phyloP scores from a whole-genome alignment of 2,888 invertebrate species.

The Tridacna gigas region DNA sequence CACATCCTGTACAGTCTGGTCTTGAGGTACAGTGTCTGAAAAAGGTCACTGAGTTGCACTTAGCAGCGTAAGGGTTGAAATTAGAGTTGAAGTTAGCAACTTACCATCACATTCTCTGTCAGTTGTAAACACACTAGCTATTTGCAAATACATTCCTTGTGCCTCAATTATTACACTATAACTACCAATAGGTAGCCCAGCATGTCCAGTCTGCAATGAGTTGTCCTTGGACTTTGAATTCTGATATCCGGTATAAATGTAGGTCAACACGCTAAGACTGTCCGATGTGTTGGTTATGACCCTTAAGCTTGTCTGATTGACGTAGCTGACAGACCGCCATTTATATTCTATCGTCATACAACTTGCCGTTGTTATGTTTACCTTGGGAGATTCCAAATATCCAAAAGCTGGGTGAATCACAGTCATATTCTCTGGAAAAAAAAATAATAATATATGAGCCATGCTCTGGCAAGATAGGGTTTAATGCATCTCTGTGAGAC shows the following conservation, averaged over 20 bases:
- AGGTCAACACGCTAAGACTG: conserved; percentile 1
- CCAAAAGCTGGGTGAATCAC: neutral
- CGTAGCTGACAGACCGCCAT: neutral
- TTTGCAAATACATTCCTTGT: conserved; percentile 10
- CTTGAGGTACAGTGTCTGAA: no score
- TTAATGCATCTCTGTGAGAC: no score
- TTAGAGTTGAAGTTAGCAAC: neutral
- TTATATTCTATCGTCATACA: conserved; percentile 5
- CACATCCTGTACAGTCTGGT: no score
- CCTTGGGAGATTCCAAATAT: neutral
- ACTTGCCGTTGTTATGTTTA: conserved; percentile 1
- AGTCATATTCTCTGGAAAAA: neutral
- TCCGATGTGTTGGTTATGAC: neutral
- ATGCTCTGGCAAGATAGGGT: no score
- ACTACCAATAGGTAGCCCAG: neutral
- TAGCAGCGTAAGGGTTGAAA: no score
- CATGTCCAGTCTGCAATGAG: neutral
- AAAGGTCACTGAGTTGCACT: no score
- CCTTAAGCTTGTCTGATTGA: conserved; percentile 2
- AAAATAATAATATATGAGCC: neutral
- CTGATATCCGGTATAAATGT: neutral
- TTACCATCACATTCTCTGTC: neutral
- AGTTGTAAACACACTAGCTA: neutral
- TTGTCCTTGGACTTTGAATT: neutral
- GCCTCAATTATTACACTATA: conserved; percentile 14